Base-by-base conservation (phyloP, 2,797 vertebrate species). In the Lateolabrax maculatus region DNA sequence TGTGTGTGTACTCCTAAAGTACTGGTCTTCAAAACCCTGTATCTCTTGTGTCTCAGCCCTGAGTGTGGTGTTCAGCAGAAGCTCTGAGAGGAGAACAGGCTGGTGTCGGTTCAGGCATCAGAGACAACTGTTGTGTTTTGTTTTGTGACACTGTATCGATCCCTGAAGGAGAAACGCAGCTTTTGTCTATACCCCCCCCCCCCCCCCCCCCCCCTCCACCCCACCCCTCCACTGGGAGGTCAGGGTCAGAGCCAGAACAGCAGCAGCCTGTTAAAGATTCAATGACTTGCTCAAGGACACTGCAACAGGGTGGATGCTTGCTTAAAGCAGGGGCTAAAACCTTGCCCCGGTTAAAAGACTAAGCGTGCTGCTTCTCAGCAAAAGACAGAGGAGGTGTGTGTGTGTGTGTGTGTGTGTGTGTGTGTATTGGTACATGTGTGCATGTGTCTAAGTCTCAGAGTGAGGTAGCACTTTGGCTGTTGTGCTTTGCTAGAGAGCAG, bases 201-300 rank as follows among this genome's bases (percentile, higher is more conserved):
- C 10, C 6, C 19, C 1, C 36, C n/a, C 21, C 51, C 41, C 60
- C 31, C 67, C 16, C 34, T 34, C 31, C 31, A 34, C 4, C 31
- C 15, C 16, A 44, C 43, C 15, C 43, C 13, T 49, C 64, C 58
- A n/a, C 55, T 29, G 66, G 53, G 68, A 81, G 87, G 87, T 76
- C 65, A 64, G 73, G 82, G 84, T 88, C 79, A 80, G 62, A 31
- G 5, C 55, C 11, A 64, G 73, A 81, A 44, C 79, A 71, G 79
- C 78, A 70, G 75, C 71, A 51, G 51, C 31, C 70, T 57, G 75
- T 80, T 79, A 80, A 79, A 83, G 60, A 76, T 79, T 68, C 78
- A 43, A 53, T 49, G 67, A 76, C 74, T 91, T 90, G 87, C 87
- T 90, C 89, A 92, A 86, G 77, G 87, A 88, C 90, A 83, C 84